Evolutionary conservation across 2,888 invertebrate genomes (phyloP).

Genomic region (Nemotelus pantherinus): DNA sequence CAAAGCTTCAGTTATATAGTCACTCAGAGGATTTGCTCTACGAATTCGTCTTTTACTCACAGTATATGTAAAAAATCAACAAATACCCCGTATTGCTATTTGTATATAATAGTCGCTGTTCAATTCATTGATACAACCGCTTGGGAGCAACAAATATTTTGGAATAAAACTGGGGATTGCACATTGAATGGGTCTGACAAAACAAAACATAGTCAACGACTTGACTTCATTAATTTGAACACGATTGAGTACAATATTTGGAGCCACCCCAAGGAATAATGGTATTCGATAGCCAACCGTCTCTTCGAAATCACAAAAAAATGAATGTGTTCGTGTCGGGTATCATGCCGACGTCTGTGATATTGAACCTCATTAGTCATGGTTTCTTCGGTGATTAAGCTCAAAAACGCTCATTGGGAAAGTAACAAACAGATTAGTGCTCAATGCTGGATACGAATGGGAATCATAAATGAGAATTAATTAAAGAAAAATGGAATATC

Average conservation of each 20-base stretch:
- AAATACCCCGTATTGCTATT: no score
- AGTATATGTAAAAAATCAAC: no score
- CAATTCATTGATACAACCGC: no score
- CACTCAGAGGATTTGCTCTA: no score
- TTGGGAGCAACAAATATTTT: no score
- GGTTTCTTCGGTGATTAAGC: constrained; percentile 33
- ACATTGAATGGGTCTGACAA: no score
- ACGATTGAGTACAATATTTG: constrained; percentile 15
- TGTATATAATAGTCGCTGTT: no score
- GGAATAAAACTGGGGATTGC: no score
- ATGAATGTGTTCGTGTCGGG: constrained; percentile 8
- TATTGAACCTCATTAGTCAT: constrained; percentile 39
- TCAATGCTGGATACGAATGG: constrained; percentile 29
- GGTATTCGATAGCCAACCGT: background rate
- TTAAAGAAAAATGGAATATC: constrained; percentile 39
- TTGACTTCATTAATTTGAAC: constrained; percentile 36
- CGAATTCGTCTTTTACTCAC: no score
- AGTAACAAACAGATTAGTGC: constrained; percentile 38
- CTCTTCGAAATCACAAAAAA: constrained; percentile 15
- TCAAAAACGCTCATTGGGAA: constrained; percentile 14
- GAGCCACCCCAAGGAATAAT: constrained; percentile 16
- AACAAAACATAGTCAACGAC: constrained; percentile 16
- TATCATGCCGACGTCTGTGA: constrained; percentile 20
- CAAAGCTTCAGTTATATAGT: no score
- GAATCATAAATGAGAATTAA: constrained; percentile 35